A percentile compares a stretch with the other conserved stretches of the same genome.
phyloP scores from a whole-genome alignment of 2,888 invertebrate species.

The Chloroclysta siterata region DNA sequence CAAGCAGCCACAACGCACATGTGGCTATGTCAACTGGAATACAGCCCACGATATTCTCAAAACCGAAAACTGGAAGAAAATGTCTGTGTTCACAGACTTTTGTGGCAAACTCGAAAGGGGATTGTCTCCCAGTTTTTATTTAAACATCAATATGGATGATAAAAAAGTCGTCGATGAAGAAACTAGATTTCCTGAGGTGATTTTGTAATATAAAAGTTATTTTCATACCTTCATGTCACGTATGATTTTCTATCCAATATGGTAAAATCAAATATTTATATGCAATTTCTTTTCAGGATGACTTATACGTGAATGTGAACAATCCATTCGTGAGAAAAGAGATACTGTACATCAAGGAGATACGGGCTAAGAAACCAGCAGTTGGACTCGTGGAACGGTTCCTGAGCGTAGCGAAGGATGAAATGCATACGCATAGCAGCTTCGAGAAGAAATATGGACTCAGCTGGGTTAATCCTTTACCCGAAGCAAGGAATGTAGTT shows the following conservation, averaged over 20 bases:
- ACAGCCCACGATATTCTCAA: conserved; percentile 9
- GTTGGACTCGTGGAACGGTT: conserved; percentile 4
- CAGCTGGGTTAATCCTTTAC: conserved; percentile 72
- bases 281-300: conserved; percentile 13
- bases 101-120: conserved; percentile 8
- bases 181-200: conserved; percentile 16
- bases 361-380: background rate
- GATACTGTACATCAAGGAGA: background rate
- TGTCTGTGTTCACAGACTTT: conserved; percentile 5
- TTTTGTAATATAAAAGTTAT: too few relatives aligned
- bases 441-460: conserved; percentile 27
- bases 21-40: conserved; percentile 22
- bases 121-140: background rate
- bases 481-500: conserved; percentile 85
- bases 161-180: conserved; percentile 5
- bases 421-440: conserved; percentile 18
- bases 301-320: conserved; percentile 13
- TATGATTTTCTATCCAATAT: too few relatives aligned
- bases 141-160: background rate
- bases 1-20: background rate
- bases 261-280: too few relatives aligned
- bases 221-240: too few relatives aligned
- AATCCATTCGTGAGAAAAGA: conserved; percentile 8
- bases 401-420: conserved; percentile 4
- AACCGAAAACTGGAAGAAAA: conserved; percentile 14